Conservation (phyloP, 1,140 invertebrate genomes). For the Ylistrum balloti region DNA sequence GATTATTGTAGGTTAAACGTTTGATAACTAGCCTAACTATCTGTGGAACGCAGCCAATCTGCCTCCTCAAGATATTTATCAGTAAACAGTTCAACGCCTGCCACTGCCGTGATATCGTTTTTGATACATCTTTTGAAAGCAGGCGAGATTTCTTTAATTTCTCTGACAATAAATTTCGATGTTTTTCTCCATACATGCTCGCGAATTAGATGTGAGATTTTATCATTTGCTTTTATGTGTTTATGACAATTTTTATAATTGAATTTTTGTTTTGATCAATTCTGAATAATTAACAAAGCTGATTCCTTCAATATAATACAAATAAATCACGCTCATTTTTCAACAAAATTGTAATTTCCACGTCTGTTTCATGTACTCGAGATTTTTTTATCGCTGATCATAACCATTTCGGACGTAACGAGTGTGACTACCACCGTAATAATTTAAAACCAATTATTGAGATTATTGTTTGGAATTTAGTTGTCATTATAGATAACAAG, state of each 20-base stretch:
- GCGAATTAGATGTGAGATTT: neutral
- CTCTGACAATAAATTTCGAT: neutral
- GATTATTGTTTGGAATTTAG: neutral
- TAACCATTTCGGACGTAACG: neutral
- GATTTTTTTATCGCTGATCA: neutral
- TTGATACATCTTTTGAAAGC: constrained; percentile 26
- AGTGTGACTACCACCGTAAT: neutral
- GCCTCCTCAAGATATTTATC: neutral
- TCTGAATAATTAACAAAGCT: neutral
- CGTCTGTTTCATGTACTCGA: neutral
- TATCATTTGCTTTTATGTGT: neutral
- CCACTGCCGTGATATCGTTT: neutral
- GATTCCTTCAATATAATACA: neutral
- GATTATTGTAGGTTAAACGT: neutral
- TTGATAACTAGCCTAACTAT: neutral
- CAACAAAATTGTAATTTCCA: neutral
- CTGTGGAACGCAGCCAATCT: neutral
- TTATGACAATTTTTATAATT: neutral
- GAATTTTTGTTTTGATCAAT: neutral
- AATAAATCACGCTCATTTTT: neutral
- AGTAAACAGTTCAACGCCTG: constrained; percentile 26
- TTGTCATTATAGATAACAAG: neutral
- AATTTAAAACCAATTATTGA: neutral
- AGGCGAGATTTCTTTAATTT: neutral
- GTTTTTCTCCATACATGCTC: neutral